Percentiles rank a stretch among this genome's conserved stretches.
Evolutionary conservation across 2,113 vertebrate species (phyloP).

Genomic region (Garra rufa): DNA sequence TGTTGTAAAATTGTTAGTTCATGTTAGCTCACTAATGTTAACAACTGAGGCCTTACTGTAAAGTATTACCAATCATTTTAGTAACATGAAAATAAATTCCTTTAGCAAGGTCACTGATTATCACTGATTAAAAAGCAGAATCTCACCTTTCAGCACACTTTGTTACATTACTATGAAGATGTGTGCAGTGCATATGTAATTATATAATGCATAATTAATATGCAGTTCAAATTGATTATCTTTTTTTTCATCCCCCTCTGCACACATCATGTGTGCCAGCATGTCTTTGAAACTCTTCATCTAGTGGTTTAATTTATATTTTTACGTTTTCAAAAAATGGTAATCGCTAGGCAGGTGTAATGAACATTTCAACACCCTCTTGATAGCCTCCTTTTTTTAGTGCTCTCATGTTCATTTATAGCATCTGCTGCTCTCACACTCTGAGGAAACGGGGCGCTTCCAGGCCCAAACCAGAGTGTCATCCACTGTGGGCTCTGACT

Average conservation of each 20-base stretch:
- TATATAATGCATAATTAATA: not conserved
- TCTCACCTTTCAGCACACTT: not conserved
- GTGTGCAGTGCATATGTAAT: not conserved
- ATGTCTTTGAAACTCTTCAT: not conserved
- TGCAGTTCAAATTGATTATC: not conserved
- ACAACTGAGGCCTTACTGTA: not conserved
- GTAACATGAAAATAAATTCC: not conserved
- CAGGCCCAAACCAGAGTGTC: conserved; percentile 54
- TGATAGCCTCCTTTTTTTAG: conserved; percentile 57
- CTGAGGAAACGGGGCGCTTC: conserved; percentile 52
- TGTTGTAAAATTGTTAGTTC: not conserved
- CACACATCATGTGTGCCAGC: not conserved
- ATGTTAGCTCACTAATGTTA: not conserved
- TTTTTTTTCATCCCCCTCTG: not conserved
- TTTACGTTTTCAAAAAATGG: conserved; percentile 50
- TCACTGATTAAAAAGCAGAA: conserved; percentile 9
- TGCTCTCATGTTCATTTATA: conserved; percentile 44
- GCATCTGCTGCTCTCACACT: conserved; percentile 54
- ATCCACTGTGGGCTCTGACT: conserved; percentile 62
- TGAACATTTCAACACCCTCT: conserved; percentile 62
- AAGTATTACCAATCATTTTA: not conserved
- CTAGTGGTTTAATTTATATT: conserved; percentile 37
- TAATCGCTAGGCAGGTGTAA: conserved; percentile 56
- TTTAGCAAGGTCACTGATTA: not conserved
- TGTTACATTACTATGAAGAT: not conserved